Base-by-base conservation (phyloP, 2,797 vertebrate genomes). In the Tokudaia tokunoshimensis region DNA sequence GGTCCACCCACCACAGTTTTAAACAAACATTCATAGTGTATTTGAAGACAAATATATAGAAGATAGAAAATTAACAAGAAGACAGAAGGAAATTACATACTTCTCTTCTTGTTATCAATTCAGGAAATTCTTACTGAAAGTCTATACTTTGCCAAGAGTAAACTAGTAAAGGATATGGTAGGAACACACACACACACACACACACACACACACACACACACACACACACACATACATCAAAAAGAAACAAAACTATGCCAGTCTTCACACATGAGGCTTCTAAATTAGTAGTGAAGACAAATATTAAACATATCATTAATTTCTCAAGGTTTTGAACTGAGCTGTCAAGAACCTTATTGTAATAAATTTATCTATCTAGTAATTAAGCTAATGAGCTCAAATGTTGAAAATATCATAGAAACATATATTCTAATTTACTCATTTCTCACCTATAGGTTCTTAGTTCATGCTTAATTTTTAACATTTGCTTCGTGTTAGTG, bases 71-170 rank as follows among this genome's bases (percentile, higher is more conserved):
- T 0, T 87, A 75, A 76, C 6, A 52, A 70, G 15, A 92, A 91
- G 7, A 7, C 20, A 78, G n/a, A 61, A 47, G 24, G 34, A 55
- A 91, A 80, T n/a, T n/a, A 50, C 37, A 59, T 0, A 37, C 2
- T 17, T 76, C 59, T 78, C 57, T 96, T 92, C 78, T 87, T 57
- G 83, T 83, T 75, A 78, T 78, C 57, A 80, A 80, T 65, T 91
- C 34, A 82, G 22, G 29, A 94, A 88, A n/a, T 92, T 57, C 22
- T 86, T 86, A 24, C 7, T 67, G 26, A 67, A 50, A 10, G 41
- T 12, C 3, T 91, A 47, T 15, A 80, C 19, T n/a, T 67, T 76
- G 24, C 14, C 44, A 82, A 26, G 13, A 91, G 37, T 29, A 76
- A 88, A 7, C 3, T 29, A 91, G 34, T 37, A 13, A 22, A 87